A percentile compares a stretch with the other conserved stretches of the same genome.
phyloP scores from a whole-genome alignment of 2,888 invertebrate genomes.

The Megastigmus dorsalis region DNA sequence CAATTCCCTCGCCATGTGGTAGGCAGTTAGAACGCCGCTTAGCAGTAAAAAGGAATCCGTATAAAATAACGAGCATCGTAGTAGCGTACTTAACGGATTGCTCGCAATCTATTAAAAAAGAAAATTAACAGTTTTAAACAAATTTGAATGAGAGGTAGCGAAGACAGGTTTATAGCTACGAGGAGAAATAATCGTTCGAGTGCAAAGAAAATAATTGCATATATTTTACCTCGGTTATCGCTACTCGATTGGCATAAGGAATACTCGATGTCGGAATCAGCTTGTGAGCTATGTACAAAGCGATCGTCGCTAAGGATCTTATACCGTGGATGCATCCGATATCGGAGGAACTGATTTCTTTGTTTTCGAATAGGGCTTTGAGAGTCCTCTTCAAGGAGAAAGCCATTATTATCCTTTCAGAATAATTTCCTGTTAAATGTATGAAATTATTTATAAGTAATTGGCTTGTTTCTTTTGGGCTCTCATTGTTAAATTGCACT shows the following conservation, averaged over 20 bases:
- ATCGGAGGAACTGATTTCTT: conserved; percentile 72
- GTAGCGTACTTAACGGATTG: conserved; percentile 78
- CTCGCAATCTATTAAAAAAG: conserved; percentile 75
- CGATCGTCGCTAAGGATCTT: conserved; percentile 79
- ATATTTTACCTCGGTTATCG: conserved; percentile 77
- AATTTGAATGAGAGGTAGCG: too few relatives aligned
- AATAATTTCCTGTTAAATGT: conserved; percentile 66
- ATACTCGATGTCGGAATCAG: conserved; percentile 79
- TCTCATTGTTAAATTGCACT: not conserved
- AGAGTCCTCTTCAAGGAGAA: conserved; percentile 83
- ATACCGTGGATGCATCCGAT: conserved; percentile 84
- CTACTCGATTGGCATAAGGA: conserved; percentile 80
- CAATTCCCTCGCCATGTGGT: conserved; percentile 78
- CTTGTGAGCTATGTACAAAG: conserved; percentile 81
- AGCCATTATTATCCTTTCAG: conserved; percentile 75
- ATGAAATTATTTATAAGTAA: conserved; percentile 17
- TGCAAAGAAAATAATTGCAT: too few relatives aligned
- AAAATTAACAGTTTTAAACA: too few relatives aligned
- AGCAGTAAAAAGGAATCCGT: conserved; percentile 82
- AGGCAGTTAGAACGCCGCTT: conserved; percentile 81
- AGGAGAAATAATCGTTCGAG: too few relatives aligned
- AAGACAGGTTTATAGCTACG: too few relatives aligned
- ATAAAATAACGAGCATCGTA: conserved; percentile 80
- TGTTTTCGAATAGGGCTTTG: conserved; percentile 77
- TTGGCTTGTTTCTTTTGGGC: not conserved